These are phyloP conservation scores for Dendrolimus pini DNA, from an alignment of 2,888 invertebrate species.

Conservation along the genomic window DNA sequence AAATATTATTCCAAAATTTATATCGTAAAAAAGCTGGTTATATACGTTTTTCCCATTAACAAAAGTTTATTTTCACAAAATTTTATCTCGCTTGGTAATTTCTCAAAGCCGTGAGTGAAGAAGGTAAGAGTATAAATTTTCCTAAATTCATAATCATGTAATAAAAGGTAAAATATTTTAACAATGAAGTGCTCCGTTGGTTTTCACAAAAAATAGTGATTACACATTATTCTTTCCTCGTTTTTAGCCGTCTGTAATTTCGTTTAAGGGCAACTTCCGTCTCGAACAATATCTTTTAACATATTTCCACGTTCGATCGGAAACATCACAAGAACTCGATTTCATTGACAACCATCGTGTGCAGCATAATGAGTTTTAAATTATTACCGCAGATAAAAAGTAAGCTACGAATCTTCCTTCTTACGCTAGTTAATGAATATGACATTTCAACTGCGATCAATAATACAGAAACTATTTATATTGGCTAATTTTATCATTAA, in stretches of 20 bases:
- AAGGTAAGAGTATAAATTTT: too few relatives aligned
- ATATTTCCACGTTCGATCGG: slow-evolving; percentile 67
- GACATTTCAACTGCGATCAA: slow-evolving; percentile 15
- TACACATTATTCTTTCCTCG: slow-evolving; percentile 61
- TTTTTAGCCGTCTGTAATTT: slow-evolving; percentile 67
- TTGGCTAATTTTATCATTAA: slow-evolving; percentile 8
- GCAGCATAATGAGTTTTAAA: slow-evolving; percentile 73
- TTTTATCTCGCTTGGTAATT: too few relatives aligned
- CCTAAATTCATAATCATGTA: too few relatives aligned
- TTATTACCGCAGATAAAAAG: slow-evolving; percentile 72
- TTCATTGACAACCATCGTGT: slow-evolving; percentile 68
- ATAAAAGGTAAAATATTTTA: too few relatives aligned
- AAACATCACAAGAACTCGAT: slow-evolving; percentile 74
- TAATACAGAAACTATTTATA: slow-evolving; percentile 1
- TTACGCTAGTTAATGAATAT: neutral
- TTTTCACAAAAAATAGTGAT: slow-evolving; percentile 41
- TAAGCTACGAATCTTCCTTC: slow-evolving; percentile 38
- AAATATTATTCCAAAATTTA: too few relatives aligned
- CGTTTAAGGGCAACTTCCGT: slow-evolving; percentile 69
- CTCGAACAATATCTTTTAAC: slow-evolving; percentile 72
- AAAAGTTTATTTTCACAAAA: too few relatives aligned
- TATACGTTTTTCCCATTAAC: too few relatives aligned
- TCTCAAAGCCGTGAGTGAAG: too few relatives aligned
- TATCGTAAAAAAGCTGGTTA: too few relatives aligned
- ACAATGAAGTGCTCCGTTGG: too few relatives aligned